phyloP scores from a whole-genome alignment of 2,888 invertebrate genomes.

The Nemotelus nigrinus region DNA sequence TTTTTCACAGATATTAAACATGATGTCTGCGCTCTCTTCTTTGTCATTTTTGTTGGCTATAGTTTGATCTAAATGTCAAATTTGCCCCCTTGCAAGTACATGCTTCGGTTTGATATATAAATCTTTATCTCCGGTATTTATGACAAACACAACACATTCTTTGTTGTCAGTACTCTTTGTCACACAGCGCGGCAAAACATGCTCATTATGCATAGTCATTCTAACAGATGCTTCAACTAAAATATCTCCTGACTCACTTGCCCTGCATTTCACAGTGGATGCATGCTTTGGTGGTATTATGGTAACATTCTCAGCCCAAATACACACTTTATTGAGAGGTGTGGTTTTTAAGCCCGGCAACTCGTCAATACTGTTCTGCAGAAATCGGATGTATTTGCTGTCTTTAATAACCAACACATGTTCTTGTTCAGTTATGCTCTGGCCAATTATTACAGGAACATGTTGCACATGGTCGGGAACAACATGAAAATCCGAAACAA shows the following conservation, averaged over 20 bases:
- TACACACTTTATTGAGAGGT: too few species aligned
- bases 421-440: not conserved
- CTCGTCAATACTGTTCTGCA: too few species aligned
- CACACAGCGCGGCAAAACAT: not conserved
- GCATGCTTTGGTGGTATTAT: too few species aligned
- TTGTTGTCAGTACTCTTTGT: not conserved
- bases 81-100: not conserved
- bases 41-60: slow-evolving; percentile 43
- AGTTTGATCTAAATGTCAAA: slow-evolving; percentile 33
- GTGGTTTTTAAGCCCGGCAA: too few species aligned
- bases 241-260: too few species aligned
- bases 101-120: not conserved
- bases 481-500: not conserved
- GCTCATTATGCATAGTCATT: slow-evolving; percentile 5
- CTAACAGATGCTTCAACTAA: too few species aligned
- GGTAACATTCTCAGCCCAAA: too few species aligned
- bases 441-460: not conserved
- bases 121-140: not conserved
- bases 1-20: not conserved
- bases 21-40: slow-evolving; percentile 34
- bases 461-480: not conserved
- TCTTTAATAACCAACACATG: not conserved
- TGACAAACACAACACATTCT: not conserved
- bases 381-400: too few species aligned
- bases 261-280: too few species aligned